Evolutionary conservation across 2,888 invertebrate genomes (phyloP).

Genomic region (Cerceris rybyensis): DNA sequence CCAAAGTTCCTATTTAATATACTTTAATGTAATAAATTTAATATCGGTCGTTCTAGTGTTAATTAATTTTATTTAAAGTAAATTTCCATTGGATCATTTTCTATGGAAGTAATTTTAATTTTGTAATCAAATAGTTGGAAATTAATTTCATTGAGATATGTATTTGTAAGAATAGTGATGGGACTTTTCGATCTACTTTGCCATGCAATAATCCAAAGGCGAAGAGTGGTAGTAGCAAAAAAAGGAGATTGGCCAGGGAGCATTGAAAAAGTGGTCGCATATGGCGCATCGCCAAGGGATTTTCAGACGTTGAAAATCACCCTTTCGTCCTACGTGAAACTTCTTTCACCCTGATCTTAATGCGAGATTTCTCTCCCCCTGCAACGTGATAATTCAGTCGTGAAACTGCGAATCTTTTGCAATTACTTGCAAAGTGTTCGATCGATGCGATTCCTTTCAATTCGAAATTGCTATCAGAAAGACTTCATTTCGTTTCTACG

Average conservation of each 20-base stretch:
- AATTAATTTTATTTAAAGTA: no score
- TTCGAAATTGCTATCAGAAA: not conserved
- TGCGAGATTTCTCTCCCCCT: not conserved
- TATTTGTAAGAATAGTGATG: not conserved
- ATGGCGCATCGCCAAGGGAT: slow-evolving; percentile 31
- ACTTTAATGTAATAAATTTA: no score
- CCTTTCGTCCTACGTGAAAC: slow-evolving; percentile 31
- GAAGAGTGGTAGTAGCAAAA: not conserved
- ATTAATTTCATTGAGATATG: no score
- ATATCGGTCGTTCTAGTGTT: no score
- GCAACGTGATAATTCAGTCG: not conserved
- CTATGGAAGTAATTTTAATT: no score
- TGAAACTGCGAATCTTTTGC: not conserved
- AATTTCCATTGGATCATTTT: no score
- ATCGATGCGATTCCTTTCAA: not conserved
- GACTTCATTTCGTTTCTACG: no score
- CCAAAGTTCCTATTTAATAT: no score
- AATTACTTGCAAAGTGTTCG: not conserved
- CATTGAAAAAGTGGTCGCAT: slow-evolving; percentile 6
- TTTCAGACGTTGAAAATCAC: slow-evolving; percentile 29
- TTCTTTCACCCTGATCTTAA: slow-evolving; percentile 5
- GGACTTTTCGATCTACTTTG: not conserved
- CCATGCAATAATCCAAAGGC: not conserved
- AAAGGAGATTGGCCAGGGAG: not conserved
- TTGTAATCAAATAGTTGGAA: no score